Evolutionary conservation across 2,888 invertebrate species (phyloP).

Genomic region (Diploptera punctata): DNA sequence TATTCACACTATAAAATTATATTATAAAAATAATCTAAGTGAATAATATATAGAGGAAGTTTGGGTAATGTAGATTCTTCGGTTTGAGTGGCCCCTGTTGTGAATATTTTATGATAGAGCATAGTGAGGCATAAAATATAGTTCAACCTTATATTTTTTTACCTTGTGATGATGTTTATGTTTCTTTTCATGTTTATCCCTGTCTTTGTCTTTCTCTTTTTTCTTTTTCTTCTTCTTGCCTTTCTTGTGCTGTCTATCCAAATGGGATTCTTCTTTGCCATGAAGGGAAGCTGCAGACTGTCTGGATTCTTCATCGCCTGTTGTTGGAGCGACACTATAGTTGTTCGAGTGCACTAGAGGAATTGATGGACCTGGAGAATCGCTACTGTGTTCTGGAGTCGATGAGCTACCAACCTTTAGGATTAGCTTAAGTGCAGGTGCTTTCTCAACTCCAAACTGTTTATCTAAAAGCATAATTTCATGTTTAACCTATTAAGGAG

Average conservation of each 20-base stretch:
- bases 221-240: slow-evolving; percentile 82
- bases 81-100: too few species aligned
- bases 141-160: too few species aligned
- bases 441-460: slow-evolving; percentile 53
- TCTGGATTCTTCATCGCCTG: slow-evolving; percentile 52
- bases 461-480: slow-evolving; percentile 38
- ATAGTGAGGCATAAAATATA: too few species aligned
- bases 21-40: too few species aligned
- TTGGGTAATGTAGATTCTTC: too few species aligned
- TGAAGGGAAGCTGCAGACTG: slow-evolving; percentile 51
- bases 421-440: slow-evolving; percentile 71
- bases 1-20: too few species aligned
- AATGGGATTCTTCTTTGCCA: slow-evolving; percentile 43
- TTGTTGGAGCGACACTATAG: slow-evolving; percentile 48
- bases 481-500: background rate
- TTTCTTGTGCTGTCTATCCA: slow-evolving; percentile 66
- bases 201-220: slow-evolving; percentile 62
- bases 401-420: slow-evolving; percentile 74
- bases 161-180: slow-evolving; percentile 75
- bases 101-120: too few species aligned
- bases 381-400: slow-evolving; percentile 68
- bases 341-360: slow-evolving; percentile 40
- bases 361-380: slow-evolving; percentile 54
- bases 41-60: too few species aligned
- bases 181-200: slow-evolving; percentile 68